Evolutionary conservation across 2,797 vertebrate genomes (phyloP).

Genomic region (Rhinichthys osculus): DNA sequence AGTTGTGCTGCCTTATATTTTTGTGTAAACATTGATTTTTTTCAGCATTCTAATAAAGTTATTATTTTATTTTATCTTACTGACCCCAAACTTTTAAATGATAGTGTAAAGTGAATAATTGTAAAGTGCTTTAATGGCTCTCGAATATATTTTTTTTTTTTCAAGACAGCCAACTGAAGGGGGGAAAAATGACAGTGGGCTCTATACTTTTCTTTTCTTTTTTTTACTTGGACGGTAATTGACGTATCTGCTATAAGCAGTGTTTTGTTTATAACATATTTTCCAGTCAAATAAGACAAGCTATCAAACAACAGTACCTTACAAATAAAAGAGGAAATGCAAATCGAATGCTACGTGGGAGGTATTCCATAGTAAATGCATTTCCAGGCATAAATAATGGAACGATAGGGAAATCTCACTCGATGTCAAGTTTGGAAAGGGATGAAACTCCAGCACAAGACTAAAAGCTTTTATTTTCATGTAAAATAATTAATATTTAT

Average conservation of each 20-base stretch:
- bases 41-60: background rate
- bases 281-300: conserved; percentile 75
- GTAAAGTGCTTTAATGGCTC: background rate
- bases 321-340: conserved; percentile 68
- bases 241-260: conserved; percentile 25
- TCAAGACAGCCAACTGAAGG: too few species aligned
- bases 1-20: background rate
- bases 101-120: background rate
- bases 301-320: conserved; percentile 55
- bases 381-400: background rate
- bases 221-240: background rate
- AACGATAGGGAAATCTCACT: background rate
- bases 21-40: too few species aligned
- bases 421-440: background rate
- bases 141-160: background rate
- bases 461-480: background rate
- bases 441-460: background rate
- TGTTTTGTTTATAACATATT: conserved; percentile 67
- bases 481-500: background rate
- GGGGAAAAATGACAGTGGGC: too few species aligned
- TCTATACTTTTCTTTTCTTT: too few species aligned
- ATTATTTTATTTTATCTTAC: too few species aligned
- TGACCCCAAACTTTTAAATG: background rate
- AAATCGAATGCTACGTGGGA: conserved; percentile 65
- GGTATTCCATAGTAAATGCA: background rate